Evolutionary conservation across 2,888 invertebrate species (phyloP), one percentile per base, ranked within the genome.

Genomic region (Trisateles emortualis): DNA sequence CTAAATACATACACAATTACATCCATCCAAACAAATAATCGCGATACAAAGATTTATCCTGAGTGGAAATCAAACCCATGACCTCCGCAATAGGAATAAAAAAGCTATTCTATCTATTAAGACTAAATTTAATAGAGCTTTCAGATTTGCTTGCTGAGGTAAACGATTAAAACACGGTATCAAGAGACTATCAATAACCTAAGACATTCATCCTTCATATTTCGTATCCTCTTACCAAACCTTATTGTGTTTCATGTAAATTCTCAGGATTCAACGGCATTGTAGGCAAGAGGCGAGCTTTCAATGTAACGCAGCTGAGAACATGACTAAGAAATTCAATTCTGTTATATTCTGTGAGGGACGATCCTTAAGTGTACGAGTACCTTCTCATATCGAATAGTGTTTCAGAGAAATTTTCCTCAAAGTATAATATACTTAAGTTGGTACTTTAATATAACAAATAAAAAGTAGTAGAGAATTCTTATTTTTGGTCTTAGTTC

Each of bases 261-360:
- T 67, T 69, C 62, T 52, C 39, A 48, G 56, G 48, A 14, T 58
- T 59, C 53, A 42, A 33, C 26, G 47, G 54, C 69, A 67, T 67
- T 42, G 49, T 56, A 56, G 50, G 49, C 47, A 52, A 32, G 44
- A 52, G 43, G 54, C 45, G 42, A 52, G 55, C 64, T 59, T 56
- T 63, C 50, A 63, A 52, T 51, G 49, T 58, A 52, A 52, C 57
- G 41, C 39, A 51, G 48, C 48, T 46, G 45, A 51, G 65, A 78
- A 74, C 74, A 73, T 76, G 78, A 79, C 79, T 79, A 76, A 74
- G 76, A 75, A 77, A 82, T 79, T 79, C 77, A 75, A 80, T 81
- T 79, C 67, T 59, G 68, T 56, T 71, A 54, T 64, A 67, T 64
- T 43, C 40, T 32, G 40, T 52, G 46, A 51, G 30, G 54, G 54